A percentile compares a stretch with the other conserved stretches of the same genome.
Conservation (phyloP, 2,113 vertebrate genomes). For the Morone saxatilis region DNA sequence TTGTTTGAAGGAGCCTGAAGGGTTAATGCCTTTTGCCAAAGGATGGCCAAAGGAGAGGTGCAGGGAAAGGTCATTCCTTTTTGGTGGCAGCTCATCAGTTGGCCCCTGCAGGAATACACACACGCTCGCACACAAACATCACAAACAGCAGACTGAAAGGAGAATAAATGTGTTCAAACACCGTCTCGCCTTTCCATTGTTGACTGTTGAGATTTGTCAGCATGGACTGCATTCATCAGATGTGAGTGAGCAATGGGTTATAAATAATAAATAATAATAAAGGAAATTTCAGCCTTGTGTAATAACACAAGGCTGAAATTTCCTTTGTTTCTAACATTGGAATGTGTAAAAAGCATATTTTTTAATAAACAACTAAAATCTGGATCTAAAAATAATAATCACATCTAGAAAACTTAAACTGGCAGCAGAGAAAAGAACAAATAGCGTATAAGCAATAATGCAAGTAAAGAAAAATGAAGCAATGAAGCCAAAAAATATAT, state of each 20-base stretch:
- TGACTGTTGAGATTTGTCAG: slow-evolving; percentile 27
- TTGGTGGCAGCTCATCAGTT: slow-evolving; percentile 73
- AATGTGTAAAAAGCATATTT: neutral
- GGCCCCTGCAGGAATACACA: slow-evolving; percentile 2
- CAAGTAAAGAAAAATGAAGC: neutral
- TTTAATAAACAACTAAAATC: neutral
- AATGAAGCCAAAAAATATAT: neutral
- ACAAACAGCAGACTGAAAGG: slow-evolving; percentile 6
- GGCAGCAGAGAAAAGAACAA: neutral
- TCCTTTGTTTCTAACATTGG: neutral
- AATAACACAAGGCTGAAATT: neutral
- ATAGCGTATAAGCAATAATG: neutral
- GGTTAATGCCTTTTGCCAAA: slow-evolving; percentile 72
- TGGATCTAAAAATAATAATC: neutral
- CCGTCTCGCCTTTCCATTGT: neutral
- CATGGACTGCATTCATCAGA: neutral
- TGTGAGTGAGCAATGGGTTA: neutral
- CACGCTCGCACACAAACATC: slow-evolving; percentile 24
- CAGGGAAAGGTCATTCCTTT: slow-evolving; percentile 59
- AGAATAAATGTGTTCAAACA: slow-evolving; percentile 52
- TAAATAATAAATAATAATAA: no score
- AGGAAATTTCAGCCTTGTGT: no score
- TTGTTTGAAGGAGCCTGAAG: slow-evolving; percentile 53
- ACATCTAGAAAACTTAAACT: neutral
- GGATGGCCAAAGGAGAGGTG: slow-evolving; percentile 45